Conservation (phyloP, 2,113 vertebrate genomes). For the Podocnemis expansa region DNA sequence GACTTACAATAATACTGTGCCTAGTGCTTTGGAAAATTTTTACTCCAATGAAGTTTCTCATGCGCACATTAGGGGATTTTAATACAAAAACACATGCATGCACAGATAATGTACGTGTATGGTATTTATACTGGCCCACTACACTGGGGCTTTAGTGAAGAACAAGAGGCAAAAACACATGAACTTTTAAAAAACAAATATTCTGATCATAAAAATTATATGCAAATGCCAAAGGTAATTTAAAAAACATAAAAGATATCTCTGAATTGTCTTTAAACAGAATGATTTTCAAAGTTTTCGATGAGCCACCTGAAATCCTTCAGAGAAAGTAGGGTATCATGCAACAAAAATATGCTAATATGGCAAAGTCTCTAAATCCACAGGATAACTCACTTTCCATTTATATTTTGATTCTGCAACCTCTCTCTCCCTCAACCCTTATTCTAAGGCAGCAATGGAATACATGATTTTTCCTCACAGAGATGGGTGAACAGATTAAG, state of each 20-base stretch:
- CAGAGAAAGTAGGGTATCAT: not conserved
- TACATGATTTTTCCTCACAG: constrained; percentile 29
- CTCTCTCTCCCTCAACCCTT: constrained; percentile 31
- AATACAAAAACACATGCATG: not conserved
- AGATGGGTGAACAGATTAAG: not conserved
- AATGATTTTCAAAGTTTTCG: not conserved
- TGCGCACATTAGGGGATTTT: not conserved
- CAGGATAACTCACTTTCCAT: constrained; percentile 46
- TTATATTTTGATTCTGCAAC: constrained; percentile 53
- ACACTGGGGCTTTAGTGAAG: not conserved
- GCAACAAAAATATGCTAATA: constrained; percentile 39
- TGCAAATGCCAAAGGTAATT: not conserved
- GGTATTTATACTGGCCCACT: not conserved
- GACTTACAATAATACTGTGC: not conserved
- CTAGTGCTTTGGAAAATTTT: too few relatives aligned
- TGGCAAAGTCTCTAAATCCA: constrained; percentile 26
- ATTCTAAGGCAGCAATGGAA: constrained; percentile 44
- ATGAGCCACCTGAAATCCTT: not conserved
- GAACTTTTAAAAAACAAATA: not conserved
- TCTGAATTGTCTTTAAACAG: not conserved
- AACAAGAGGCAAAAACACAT: not conserved
- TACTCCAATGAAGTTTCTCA: not conserved
- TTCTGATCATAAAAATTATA: not conserved
- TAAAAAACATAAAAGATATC: not conserved
- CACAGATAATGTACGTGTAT: not conserved